Base-by-base conservation (phyloP, 2,113 vertebrate genomes). In the Hiodon alosoides region DNA sequence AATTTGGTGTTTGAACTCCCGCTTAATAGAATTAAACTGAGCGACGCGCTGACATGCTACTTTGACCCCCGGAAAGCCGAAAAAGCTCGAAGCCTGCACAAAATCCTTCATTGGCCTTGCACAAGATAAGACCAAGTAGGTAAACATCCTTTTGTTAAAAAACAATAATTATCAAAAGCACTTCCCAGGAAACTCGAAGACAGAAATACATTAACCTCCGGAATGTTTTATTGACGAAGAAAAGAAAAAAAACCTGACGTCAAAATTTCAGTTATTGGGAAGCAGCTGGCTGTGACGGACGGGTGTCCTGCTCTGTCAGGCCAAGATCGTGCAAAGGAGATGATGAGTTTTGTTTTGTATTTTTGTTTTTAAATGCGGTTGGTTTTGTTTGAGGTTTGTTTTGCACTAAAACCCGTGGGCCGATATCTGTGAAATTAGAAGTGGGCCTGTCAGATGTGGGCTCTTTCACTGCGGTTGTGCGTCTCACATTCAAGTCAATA, bases 11-110 rank as follows among this genome's bases (percentile, higher is more conserved):
- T 86, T 87, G 83, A 90, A 90, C 89, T 86, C 89, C 69, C 50
- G 76, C 85, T 87, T 89, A 90, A 91, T 89, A 89, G 87, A 91
- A 92, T 89, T 90, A 89, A 85, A 86, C 84, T 70, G 79, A 84
- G 78, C 83, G 84, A 86, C 84, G 81, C 79, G 66, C 83, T 85
- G 84, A 86, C 85, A 89, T 84, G 79, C 79, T 87, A 87, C 85
- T 79, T 76, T 88, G 85, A 87, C 84, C 86, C 77, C 52, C 77
- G 52, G 67, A 77, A 81, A 77, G 74, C 76, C 71, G 64, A 60
- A 72, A 77, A 75, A 72, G 74, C 83, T 79, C 80, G 8, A 80
- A 81, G 80, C 79, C 74, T 72, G 74, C 74, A 79, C n/a, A 62
- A 75, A 73, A 75, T 51, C 66, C 62, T 67, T 59, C 71, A 75